A percentile compares a stretch with the other conserved stretches of the same genome.
Evolutionary conservation across 2,888 invertebrate species (phyloP).

Genomic region (Lumbricus terrestris): DNA sequence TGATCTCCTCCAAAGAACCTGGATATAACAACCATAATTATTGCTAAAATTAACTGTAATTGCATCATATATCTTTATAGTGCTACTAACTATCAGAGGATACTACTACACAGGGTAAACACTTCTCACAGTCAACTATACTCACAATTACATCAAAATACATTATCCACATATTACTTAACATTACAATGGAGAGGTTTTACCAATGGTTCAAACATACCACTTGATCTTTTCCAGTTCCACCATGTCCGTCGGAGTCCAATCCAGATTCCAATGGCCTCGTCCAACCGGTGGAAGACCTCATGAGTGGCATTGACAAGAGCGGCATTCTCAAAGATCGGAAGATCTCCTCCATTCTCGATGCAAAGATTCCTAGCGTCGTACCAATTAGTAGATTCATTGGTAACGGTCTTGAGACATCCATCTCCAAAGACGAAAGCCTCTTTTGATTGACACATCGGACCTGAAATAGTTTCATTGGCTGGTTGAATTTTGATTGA

Average conservation of each 20-base stretch:
- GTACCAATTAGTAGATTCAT: neutral
- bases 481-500: neutral
- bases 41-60: neutral
- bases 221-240: neutral
- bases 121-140: no score
- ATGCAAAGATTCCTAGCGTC: slow-evolving; percentile 8
- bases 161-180: no score
- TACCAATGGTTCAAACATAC: neutral
- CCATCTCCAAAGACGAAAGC: neutral
- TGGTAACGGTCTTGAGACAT: neutral
- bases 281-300: neutral
- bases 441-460: neutral
- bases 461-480: slow-evolving; percentile 10
- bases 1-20: neutral
- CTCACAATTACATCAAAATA: no score
- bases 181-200: neutral
- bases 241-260: slow-evolving; percentile 7
- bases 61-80: no score
- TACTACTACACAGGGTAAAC: no score
- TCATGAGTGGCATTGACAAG: neutral
- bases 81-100: no score
- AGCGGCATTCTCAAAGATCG: neutral
- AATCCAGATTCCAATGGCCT: slow-evolving; percentile 9
- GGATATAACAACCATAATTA: neutral
- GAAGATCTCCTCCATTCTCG: neutral